phyloP scores from a whole-genome alignment of 2,797 vertebrate genomes.

The Intellagama lesueurii region DNA sequence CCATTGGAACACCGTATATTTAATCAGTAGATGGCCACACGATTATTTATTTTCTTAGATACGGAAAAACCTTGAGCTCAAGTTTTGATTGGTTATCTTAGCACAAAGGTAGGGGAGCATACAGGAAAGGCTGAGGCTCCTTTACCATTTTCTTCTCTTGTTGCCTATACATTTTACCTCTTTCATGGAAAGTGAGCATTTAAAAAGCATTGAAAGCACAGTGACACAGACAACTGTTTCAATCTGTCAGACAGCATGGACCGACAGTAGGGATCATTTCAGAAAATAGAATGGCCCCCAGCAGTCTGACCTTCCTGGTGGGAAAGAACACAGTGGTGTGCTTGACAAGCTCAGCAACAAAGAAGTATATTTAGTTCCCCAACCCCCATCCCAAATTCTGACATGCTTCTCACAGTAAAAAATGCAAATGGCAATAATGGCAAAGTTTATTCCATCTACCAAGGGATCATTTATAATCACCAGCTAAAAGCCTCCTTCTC shows the following conservation, averaged over 20 bases:
- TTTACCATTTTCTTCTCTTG: constrained; percentile 27
- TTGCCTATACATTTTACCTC: constrained; percentile 54
- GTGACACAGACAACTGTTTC: constrained; percentile 81
- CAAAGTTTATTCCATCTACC: constrained; percentile 39
- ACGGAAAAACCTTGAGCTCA: constrained; percentile 30
- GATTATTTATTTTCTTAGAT: constrained; percentile 9
- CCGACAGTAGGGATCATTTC: constrained; percentile 80
- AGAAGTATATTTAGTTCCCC: constrained; percentile 82
- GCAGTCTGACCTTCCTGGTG: constrained; percentile 85
- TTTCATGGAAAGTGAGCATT: constrained; percentile 72
- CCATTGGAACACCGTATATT: constrained; percentile 66
- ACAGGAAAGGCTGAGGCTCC: constrained; percentile 15
- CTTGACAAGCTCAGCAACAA: constrained; percentile 86
- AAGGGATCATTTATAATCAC: constrained; percentile 66
- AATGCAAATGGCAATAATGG: constrained; percentile 66
- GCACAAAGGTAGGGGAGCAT: constrained; percentile 46
- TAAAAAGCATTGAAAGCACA: constrained; percentile 71
- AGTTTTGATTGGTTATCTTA: constrained; percentile 3
- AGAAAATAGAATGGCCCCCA: constrained; percentile 77
- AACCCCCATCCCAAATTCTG: constrained; percentile 73
- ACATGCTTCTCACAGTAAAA: constrained; percentile 86
- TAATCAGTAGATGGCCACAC: constrained; percentile 60
- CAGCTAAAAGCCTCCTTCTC: constrained; percentile 35
- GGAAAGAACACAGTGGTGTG: constrained; percentile 79
- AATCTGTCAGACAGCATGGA: constrained; percentile 81